Conservation (phyloP, 1,140 invertebrate genomes). For the Platyscapa corneri region DNA sequence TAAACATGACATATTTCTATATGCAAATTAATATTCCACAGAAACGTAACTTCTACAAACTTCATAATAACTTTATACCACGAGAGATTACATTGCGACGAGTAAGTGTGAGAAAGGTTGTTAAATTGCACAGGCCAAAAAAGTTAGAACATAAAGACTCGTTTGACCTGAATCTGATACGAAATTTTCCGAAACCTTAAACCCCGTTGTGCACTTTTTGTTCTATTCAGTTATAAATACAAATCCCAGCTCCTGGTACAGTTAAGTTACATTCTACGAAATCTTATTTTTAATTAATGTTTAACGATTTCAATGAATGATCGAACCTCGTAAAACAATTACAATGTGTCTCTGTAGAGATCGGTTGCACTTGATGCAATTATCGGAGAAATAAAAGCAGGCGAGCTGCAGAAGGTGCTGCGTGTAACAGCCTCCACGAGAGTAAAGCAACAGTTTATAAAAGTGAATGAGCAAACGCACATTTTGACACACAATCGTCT, state of each 20-base stretch:
- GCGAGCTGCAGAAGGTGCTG: neutral
- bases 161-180: neutral
- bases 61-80: neutral
- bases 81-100: neutral
- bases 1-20: neutral
- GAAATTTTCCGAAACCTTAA: neutral
- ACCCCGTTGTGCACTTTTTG: neutral
- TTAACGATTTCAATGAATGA: slow-evolving; percentile 21
- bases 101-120: neutral
- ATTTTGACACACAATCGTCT: slow-evolving; percentile 2
- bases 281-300: slow-evolving; percentile 17
- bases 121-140: neutral
- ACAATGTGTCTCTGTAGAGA: neutral
- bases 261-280: neutral
- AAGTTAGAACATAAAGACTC: neutral
- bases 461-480: neutral
- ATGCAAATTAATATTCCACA: neutral
- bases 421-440: neutral
- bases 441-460: neutral
- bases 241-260: slow-evolving; percentile 17
- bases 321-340: slow-evolving; percentile 6
- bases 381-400: slow-evolving; percentile 10
- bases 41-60: neutral
- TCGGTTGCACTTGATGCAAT: neutral
- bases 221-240: neutral